These are phyloP conservation scores for Callaeas wilsoni DNA, from an alignment of 2,113 vertebrate species.

Conservation along the genomic window DNA sequence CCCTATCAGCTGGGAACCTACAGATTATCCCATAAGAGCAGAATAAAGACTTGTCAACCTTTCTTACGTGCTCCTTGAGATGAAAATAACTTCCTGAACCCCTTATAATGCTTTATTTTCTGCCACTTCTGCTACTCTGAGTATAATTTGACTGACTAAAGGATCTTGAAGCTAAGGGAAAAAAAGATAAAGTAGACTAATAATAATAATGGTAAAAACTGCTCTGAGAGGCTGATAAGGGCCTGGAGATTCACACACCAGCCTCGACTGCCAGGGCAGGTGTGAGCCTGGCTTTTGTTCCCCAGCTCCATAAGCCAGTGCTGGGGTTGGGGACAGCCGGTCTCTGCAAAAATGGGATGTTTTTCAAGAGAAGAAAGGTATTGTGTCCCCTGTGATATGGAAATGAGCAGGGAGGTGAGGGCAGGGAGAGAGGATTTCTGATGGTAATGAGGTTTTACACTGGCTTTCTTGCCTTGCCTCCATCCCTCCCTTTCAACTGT, in stretches of 20 bases:
- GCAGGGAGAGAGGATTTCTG: conserved; percentile 29
- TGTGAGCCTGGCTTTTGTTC: neutral
- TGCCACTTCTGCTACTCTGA: conserved; percentile 21
- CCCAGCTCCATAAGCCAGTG: neutral
- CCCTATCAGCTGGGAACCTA: neutral
- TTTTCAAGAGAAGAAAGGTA: conserved; percentile 30
- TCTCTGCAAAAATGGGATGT: neutral
- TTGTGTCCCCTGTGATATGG: conserved; percentile 51
- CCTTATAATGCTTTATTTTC: conserved; percentile 41
- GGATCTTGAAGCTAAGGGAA: neutral
- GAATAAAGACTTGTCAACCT: conserved; percentile 48
- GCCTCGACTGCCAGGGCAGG: neutral
- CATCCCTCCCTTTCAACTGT: neutral
- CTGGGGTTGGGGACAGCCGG: neutral
- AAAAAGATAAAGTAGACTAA: neutral
- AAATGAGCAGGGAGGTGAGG: conserved; percentile 3
- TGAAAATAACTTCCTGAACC: conserved; percentile 50
- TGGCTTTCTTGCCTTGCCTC: neutral
- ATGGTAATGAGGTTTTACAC: conserved; percentile 48
- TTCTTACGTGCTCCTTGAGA: neutral
- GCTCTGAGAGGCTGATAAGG: neutral
- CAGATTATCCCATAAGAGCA: conserved; percentile 46
- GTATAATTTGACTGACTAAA: conserved; percentile 56
- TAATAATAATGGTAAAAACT: conserved; percentile 11
- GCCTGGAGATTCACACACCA: neutral